phyloP scores from a whole-genome alignment of 2,888 invertebrate species.

The Rhabditoides inermis region DNA sequence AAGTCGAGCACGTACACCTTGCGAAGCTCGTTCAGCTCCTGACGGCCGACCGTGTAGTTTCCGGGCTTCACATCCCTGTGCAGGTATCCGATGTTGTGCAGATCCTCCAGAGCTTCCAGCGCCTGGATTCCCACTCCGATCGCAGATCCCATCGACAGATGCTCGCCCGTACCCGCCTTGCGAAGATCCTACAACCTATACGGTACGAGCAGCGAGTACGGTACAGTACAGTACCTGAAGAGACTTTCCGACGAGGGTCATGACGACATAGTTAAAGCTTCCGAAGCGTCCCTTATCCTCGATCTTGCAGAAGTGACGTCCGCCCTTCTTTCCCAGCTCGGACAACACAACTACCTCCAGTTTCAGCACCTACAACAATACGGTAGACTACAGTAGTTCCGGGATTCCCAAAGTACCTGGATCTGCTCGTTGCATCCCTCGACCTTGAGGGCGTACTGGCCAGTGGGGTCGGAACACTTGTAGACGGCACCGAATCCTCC shows the following conservation, averaged over 20 bases:
- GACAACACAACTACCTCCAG: conserved; percentile 43
- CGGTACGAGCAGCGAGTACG: too few relatives aligned
- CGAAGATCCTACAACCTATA: conserved; percentile 5
- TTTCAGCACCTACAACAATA: conserved; percentile 24
- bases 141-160: conserved; percentile 4
- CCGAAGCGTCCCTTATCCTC: conserved; percentile 43
- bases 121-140: conserved; percentile 3
- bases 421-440: conserved; percentile 34
- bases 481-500: conserved; percentile 45
- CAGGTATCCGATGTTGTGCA: background rate
- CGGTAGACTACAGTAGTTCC: too few relatives aligned
- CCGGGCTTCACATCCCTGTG: conserved; percentile 20
- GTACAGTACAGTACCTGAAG: conserved; percentile 22
- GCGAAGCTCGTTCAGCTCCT: conserved; percentile 7
- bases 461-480: conserved; percentile 32
- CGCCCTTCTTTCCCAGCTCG: conserved; percentile 33
- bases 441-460: conserved; percentile 39
- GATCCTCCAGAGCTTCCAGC: conserved; percentile 6
- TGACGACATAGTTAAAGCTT: conserved; percentile 43
- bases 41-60: conserved; percentile 8
- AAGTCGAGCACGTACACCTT: conserved; percentile 9
- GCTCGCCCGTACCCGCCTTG: conserved; percentile 4
- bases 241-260: conserved; percentile 47
- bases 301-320: conserved; percentile 44
- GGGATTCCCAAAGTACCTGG: conserved; percentile 13